phyloP scores from a whole-genome alignment of 2,113 vertebrate genomes.

The Leucosticte australis region DNA sequence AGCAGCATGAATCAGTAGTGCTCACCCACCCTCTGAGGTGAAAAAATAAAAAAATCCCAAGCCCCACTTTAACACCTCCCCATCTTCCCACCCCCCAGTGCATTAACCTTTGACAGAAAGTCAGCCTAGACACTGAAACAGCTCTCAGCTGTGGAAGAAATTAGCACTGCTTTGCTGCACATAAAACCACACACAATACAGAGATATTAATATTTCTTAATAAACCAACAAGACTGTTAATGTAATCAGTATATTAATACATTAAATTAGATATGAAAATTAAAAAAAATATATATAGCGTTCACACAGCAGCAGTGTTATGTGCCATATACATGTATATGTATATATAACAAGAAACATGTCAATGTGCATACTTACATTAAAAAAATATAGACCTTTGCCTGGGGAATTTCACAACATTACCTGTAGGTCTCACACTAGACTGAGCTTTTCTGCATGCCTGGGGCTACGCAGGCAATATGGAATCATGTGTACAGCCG shows the following conservation, averaged over 20 bases:
- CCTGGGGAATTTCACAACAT: background rate
- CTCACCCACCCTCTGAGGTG: background rate
- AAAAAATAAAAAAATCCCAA: background rate
- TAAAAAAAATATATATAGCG: no score
- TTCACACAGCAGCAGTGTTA: background rate
- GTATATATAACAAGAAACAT: background rate
- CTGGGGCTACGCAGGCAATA: rapidly evolving
- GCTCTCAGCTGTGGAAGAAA: background rate
- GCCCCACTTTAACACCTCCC: background rate
- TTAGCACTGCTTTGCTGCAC: background rate
- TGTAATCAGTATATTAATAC: background rate
- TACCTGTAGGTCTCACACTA: background rate
- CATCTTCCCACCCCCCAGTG: background rate
- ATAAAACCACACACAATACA: background rate
- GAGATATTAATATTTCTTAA: background rate
- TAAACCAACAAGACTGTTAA: background rate
- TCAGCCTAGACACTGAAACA: background rate
- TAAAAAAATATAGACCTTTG: background rate
- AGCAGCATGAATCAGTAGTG: background rate
- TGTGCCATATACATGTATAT: background rate
- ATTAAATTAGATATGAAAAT: background rate
- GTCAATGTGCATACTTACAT: background rate
- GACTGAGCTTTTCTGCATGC: background rate
- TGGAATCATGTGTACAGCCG: rapidly evolving
- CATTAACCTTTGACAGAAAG: background rate